Evolutionary conservation across 2,888 invertebrate genomes (phyloP).

Genomic region (Acanthoscelides obtectus): DNA sequence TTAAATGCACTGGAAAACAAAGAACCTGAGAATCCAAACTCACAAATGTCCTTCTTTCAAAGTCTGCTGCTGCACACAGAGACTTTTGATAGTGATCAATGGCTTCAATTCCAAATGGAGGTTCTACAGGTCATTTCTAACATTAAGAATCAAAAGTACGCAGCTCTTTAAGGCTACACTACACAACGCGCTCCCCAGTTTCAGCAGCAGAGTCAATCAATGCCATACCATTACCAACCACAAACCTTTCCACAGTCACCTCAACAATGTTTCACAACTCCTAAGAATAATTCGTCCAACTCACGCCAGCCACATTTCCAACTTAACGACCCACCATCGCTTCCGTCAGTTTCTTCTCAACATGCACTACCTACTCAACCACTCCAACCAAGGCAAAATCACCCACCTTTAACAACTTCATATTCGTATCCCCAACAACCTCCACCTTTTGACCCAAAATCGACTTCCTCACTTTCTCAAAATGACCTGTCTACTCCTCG

Average conservation of each 20-base stretch:
- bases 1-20: slow-evolving; percentile 3
- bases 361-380: too few species aligned
- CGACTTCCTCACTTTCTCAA: too few species aligned
- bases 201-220: slow-evolving; percentile 1
- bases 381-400: too few species aligned
- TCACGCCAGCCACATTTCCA: background rate
- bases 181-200: slow-evolving; percentile 2
- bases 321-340: slow-evolving; percentile 1
- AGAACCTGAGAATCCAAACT: slow-evolving; percentile 3
- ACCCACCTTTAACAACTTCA: too few species aligned
- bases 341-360: background rate
- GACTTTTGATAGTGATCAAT: background rate
- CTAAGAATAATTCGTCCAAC: slow-evolving; percentile 1
- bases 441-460: too few species aligned
- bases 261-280: slow-evolving; percentile 3
- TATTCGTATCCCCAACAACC: too few species aligned
- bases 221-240: slow-evolving; percentile 2
- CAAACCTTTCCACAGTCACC: slow-evolving; percentile 2
- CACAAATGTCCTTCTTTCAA: slow-evolving; percentile 1
- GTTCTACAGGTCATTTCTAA: slow-evolving; percentile 1
- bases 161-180: slow-evolving; percentile 1
- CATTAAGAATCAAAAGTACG: slow-evolving; percentile 1
- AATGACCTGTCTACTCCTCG: too few species aligned
- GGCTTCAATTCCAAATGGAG: slow-evolving; percentile 6
- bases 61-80: slow-evolving; percentile 3